Conservation (phyloP, 2,797 vertebrate species). For the Sorex maritimensis region DNA sequence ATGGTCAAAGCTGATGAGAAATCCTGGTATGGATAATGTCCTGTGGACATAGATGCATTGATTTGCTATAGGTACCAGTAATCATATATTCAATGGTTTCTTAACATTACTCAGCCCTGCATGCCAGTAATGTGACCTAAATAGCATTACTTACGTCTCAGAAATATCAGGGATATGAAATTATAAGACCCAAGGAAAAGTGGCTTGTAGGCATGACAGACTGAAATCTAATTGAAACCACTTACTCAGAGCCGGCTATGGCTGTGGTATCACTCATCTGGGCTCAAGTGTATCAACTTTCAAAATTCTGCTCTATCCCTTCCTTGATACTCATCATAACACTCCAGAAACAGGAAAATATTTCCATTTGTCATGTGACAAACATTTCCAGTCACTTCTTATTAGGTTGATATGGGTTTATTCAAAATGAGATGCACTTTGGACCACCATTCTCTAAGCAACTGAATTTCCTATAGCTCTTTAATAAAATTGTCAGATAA, state of each 20-base stretch:
- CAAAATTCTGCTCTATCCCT: neutral
- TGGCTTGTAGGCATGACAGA: constrained; percentile 54
- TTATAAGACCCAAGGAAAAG: constrained; percentile 61
- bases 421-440: constrained; percentile 72
- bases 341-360: constrained; percentile 67
- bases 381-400: constrained; percentile 74
- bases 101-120: neutral
- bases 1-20: neutral
- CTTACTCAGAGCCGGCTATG: constrained; percentile 33
- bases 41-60: neutral
- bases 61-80: neutral
- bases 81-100: neutral
- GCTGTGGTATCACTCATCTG: neutral
- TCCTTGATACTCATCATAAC: constrained; percentile 38
- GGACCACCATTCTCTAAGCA: neutral
- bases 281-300: constrained; percentile 58
- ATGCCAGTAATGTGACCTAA: constrained; percentile 14
- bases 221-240: constrained; percentile 73
- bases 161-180: constrained; percentile 51
- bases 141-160: constrained; percentile 26
- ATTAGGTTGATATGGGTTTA: constrained; percentile 72
- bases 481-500: constrained; percentile 66
- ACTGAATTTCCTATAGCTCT: constrained; percentile 68
- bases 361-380: constrained; percentile 79
- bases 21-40: neutral